Percentiles rank a stretch among this genome's conserved stretches.
Evolutionary conservation across 2,113 vertebrate genomes (phyloP).

Genomic region (Peromyscus maniculatus): DNA sequence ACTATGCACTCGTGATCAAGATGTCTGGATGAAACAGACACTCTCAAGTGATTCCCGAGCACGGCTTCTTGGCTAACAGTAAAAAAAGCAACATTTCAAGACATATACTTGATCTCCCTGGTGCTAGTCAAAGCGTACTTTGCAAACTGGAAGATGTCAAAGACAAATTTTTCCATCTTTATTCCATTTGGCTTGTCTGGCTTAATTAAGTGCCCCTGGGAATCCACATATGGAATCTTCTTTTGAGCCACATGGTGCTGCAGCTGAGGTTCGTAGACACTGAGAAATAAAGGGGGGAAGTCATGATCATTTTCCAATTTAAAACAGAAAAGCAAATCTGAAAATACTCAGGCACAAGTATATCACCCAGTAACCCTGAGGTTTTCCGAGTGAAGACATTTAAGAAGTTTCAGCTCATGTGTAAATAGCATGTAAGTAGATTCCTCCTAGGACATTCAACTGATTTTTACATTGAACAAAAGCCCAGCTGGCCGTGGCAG

Average conservation of each 20-base stretch:
- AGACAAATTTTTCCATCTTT: conserved; percentile 99
- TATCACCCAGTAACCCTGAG: background rate
- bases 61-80: background rate
- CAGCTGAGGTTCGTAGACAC: conserved; percentile 93
- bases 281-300: conserved; percentile 64
- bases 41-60: background rate
- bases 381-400: background rate
- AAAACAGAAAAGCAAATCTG: background rate
- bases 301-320: background rate
- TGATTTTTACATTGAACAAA: background rate
- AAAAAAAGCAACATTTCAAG: conserved; percentile 22
- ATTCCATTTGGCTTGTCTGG: conserved; percentile 98
- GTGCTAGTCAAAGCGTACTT: conserved; percentile 90
- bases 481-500: background rate
- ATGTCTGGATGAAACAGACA: background rate
- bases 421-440: conserved; percentile 34
- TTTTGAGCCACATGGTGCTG: conserved; percentile 98
- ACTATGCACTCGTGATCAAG: background rate
- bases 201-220: conserved; percentile 90
- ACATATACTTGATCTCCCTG: conserved; percentile 7
- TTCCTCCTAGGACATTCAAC: conserved; percentile 1
- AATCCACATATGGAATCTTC: conserved; percentile 95
- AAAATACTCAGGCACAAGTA: background rate
- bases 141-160: conserved; percentile 99
- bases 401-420: background rate